Evolutionary conservation across 2,113 vertebrate species (phyloP).

Genomic region (Emydura subglobosa): DNA sequence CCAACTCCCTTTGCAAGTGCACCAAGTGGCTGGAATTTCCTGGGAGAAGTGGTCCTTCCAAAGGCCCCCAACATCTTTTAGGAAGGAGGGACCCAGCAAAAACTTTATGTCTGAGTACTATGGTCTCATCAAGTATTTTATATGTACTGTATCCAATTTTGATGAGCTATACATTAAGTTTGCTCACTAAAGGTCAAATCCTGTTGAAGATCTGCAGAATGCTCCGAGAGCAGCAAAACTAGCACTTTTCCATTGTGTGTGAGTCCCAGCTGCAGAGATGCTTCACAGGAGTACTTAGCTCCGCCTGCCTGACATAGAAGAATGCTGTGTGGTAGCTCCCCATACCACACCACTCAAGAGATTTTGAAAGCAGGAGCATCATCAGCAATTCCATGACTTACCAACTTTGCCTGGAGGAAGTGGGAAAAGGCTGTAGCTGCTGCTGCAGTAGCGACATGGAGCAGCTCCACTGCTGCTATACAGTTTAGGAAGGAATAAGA

Average conservation of each 20-base stretch:
- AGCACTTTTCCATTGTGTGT: not conserved
- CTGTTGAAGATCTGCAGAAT: not conserved
- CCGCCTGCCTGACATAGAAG: too few relatives aligned
- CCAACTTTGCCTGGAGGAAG: not conserved
- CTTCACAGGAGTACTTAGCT: not conserved
- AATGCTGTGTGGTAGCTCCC: not conserved
- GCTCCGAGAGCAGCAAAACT: not conserved
- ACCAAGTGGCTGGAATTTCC: not conserved
- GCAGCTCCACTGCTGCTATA: not conserved
- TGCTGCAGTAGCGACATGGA: not conserved
- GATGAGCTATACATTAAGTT: not conserved
- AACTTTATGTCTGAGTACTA: not conserved
- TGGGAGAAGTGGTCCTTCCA: not conserved
- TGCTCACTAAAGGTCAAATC: not conserved
- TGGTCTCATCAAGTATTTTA: not conserved
- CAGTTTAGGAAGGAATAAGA: not conserved
- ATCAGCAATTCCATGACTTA: not conserved
- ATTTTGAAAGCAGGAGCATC: not conserved
- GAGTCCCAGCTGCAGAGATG: not conserved
- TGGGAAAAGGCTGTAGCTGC: not conserved
- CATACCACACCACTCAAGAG: not conserved
- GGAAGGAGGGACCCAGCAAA: not conserved
- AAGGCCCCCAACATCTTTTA: not conserved
- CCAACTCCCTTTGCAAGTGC: not conserved
- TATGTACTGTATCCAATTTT: not conserved